Evolutionary conservation across 2,888 invertebrate species (phyloP).

Genomic region (Erebia aethiops): DNA sequence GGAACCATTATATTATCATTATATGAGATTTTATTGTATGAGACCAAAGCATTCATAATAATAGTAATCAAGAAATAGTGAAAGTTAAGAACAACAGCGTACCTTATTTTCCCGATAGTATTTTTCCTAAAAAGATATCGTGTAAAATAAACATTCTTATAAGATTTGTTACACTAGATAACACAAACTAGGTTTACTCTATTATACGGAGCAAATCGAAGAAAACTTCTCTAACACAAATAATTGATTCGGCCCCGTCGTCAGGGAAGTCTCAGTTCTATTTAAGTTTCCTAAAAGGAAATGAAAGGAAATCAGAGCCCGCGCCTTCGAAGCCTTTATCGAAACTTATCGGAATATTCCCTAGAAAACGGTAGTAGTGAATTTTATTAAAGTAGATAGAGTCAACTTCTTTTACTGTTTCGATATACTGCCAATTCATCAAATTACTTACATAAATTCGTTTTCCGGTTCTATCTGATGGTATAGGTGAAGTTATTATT

Average conservation of each 20-base stretch:
- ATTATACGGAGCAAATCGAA: conserved; percentile 66
- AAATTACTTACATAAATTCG: conserved; percentile 1
- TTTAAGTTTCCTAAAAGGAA: conserved; percentile 83
- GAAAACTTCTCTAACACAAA: conserved; percentile 75
- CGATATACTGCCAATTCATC: conserved; percentile 11
- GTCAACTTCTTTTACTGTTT: conserved; percentile 49
- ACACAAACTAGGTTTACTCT: conserved; percentile 57
- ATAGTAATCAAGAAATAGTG: no score
- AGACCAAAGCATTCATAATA: no score
- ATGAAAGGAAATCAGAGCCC: conserved; percentile 81
- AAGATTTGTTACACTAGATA: conserved; percentile 49
- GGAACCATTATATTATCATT: no score
- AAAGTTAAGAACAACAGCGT: no score
- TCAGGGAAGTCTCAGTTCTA: conserved; percentile 80
- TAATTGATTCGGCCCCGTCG: conserved; percentile 80
- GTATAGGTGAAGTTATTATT: not conserved
- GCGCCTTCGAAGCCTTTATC: conserved; percentile 74
- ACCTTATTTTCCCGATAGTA: not conserved
- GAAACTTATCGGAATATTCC: conserved; percentile 76
- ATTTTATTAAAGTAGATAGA: conserved; percentile 67
- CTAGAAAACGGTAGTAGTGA: conserved; percentile 57
- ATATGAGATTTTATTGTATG: no score
- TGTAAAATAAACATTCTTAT: conserved; percentile 39
- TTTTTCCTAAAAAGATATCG: not conserved
- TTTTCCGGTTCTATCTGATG: not conserved